Base-by-base conservation (phyloP, 2,888 invertebrate genomes). In the Hirudinaria manillensis region DNA sequence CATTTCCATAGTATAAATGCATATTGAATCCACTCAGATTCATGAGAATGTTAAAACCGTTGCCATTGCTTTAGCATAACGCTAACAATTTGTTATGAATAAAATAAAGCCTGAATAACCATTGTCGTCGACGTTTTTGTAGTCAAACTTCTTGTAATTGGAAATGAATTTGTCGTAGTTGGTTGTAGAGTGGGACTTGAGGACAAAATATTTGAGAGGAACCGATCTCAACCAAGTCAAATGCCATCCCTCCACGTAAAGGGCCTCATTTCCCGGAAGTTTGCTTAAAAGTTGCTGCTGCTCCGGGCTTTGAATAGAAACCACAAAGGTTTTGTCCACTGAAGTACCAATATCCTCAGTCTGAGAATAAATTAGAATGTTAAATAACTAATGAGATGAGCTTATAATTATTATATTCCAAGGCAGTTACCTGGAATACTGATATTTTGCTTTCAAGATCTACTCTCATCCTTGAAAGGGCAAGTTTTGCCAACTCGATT, bases 271-370 rank as follows among this genome's bases (percentile, higher is more conserved):
- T 77, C 80, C 83, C 0, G 86, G 83, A 86, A 91, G 92, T 1
- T 51, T 6, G 21, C 27, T 55, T 36, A 73, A 61, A 34, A 97
- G 86, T 68, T 89, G 85, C 80, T 88, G 88, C 83, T 97, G 97
- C 0, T 86, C 87, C 13, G 89, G 88, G 85, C 93, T 92, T 84
- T 93, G 93, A 0, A 91, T 92, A 83, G 92, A 93, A 0, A 94
- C 91, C 79, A 97, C 90, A 93, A 95, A 97, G 0, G 95, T 96
- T 80, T 93, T 89, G 82, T 95, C 94, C 61, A 91, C 82, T n/a
- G 79, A 89, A 80, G 91, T 91, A 80, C 89, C 88, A 74, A 93
- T 87, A 80, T 91, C 90, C 81, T 88, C 86, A 79, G 91, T 89
- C 89, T 91, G 85, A 70, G 45, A 51, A 70, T n/a, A n/a, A 16